A percentile compares a stretch with the other conserved stretches of the same genome.
phyloP scores from a whole-genome alignment of 2,113 vertebrate species.

The Pedionomus torquatus region DNA sequence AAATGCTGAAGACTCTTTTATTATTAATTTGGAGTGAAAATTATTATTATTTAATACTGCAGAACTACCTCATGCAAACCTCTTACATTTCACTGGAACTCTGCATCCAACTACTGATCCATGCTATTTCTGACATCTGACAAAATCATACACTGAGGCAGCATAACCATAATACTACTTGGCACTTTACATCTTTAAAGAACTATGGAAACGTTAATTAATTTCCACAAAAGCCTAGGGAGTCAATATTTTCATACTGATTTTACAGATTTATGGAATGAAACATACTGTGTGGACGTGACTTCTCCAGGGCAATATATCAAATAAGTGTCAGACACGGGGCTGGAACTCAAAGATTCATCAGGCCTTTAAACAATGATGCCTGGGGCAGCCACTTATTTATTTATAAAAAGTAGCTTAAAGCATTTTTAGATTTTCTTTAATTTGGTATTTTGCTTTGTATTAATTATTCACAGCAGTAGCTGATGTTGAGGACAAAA shows the following conservation, averaged over 20 bases:
- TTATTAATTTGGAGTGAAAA: not conserved
- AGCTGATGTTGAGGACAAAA: not conserved
- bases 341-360: not conserved
- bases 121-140: not conserved
- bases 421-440: not conserved
- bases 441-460: not conserved
- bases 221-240: constrained; percentile 46
- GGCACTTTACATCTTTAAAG: constrained; percentile 51
- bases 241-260: constrained; percentile 53
- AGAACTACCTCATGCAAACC: not conserved
- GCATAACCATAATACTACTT: not conserved
- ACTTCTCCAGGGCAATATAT: not conserved
- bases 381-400: not conserved
- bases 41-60: not conserved
- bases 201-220: constrained; percentile 50
- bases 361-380: not conserved
- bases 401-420: not conserved
- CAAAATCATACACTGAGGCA: not conserved
- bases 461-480: not conserved
- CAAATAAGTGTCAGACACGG: not conserved
- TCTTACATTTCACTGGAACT: not conserved
- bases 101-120: not conserved
- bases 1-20: not conserved
- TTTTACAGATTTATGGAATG: constrained; percentile 41
- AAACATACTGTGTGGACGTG: not conserved